phyloP scores from a whole-genome alignment of 1,140 invertebrate species.

The Patella vulgata region DNA sequence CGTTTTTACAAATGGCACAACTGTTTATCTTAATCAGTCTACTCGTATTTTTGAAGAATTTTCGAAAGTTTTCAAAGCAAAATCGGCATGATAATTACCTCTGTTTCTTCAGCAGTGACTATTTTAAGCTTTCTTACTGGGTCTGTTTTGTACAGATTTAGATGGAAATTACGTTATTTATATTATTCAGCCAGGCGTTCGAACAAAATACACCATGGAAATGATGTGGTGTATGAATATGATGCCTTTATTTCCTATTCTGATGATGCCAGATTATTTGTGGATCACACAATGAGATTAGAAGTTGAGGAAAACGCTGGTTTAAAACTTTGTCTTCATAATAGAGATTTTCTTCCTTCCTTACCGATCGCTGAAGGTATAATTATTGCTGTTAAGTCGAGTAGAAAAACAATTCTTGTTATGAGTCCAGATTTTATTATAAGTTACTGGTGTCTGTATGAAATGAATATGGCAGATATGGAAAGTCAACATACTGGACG shows the following conservation, averaged over 20 bases:
- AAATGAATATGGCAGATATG: conserved; percentile 69
- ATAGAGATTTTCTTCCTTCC: conserved; percentile 86
- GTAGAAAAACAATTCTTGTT: conserved; percentile 73
- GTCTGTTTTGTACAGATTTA: conserved; percentile 15
- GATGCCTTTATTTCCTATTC: conserved; percentile 45
- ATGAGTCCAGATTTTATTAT: conserved; percentile 74
- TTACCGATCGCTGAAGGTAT: conserved; percentile 76
- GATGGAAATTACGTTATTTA: conserved; percentile 46
- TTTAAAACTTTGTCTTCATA: conserved; percentile 85
- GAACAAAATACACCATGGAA: conserved; percentile 2
- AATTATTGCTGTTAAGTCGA: conserved; percentile 71
- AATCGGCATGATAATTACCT: too few species aligned
- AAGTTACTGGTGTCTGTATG: conserved; percentile 77
- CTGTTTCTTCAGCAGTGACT: too few species aligned
- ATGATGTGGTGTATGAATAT: conserved; percentile 24
- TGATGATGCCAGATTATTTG: conserved; percentile 30
- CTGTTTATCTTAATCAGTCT: too few species aligned
- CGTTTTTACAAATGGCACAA: too few species aligned
- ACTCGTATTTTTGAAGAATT: too few species aligned
- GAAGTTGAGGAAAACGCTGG: conserved; percentile 22
- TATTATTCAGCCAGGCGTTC: conserved; percentile 31
- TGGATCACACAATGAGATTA: conserved; percentile 17
- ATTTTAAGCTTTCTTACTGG: too few species aligned
- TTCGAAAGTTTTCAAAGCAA: too few species aligned
- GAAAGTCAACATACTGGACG: conserved; percentile 39